Conservation (phyloP, 2,113 vertebrate genomes). For the Pantherophis guttatus region DNA sequence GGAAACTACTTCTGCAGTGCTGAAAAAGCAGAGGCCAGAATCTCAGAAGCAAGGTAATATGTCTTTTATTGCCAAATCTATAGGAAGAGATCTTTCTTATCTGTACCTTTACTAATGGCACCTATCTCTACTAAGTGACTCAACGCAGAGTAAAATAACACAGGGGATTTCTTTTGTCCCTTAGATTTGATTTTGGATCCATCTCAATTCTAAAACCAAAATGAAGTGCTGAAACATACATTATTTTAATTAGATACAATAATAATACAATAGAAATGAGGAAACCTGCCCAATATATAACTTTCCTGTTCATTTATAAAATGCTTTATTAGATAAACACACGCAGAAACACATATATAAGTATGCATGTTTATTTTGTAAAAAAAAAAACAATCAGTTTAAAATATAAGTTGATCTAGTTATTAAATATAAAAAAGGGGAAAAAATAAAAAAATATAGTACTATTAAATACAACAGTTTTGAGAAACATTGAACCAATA, state of each 20-base stretch:
- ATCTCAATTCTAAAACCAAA: not conserved
- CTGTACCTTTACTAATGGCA: not conserved
- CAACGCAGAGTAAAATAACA: not conserved
- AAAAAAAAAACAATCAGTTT: not conserved
- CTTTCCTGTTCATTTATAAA: not conserved
- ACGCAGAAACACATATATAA: not conserved
- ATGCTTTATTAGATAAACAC: not conserved
- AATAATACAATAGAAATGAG: not conserved
- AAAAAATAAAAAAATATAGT: not conserved
- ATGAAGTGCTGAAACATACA: not conserved
- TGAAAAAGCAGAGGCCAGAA: not conserved
- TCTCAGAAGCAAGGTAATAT: conserved; percentile 20
- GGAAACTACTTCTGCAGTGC: not conserved
- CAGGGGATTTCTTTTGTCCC: not conserved
- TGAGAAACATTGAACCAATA: not conserved
- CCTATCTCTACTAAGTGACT: not conserved
- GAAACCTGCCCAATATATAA: not conserved
- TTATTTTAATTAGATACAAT: not conserved
- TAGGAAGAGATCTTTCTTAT: not conserved
- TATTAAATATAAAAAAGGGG: not conserved
- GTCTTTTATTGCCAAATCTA: not conserved
- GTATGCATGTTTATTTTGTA: not conserved
- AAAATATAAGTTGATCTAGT: not conserved
- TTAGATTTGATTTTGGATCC: not conserved
- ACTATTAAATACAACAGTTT: not conserved